Base-by-base conservation (phyloP, 2,113 vertebrate species). In the Dicaeum eximium region DNA sequence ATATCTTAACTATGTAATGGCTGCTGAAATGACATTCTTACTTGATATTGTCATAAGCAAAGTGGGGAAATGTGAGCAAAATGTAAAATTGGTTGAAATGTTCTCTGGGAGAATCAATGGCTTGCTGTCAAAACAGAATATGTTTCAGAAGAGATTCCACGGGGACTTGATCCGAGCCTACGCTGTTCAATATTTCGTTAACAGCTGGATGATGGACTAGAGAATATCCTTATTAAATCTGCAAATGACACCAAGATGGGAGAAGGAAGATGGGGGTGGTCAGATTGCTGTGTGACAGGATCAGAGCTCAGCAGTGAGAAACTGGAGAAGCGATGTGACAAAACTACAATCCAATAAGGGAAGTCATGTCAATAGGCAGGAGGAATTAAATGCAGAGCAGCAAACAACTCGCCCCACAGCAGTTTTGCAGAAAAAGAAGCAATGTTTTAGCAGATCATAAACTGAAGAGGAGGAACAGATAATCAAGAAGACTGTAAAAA, bases 41-140 rank as follows among this genome's bases (percentile, higher is more conserved):
- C 62, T 71, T 35, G 44, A 57, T 60, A 65, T 18, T 88, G 81
- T 82, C 93, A 85, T 53, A 89, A 74, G 73, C 30, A 91, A 89
- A 86, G 10, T 50, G 48, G 57, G 53, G 50, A 82, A 90, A 70
- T 73, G 74, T 28, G 61, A 95, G 65, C 40, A 91, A 87, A 95
- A 95, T 53, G 81, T 64, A 56, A 95, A 93, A 96, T 16, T 57
- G 85, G 82, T 69, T 90, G 90, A 90, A 95, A 93, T 65, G 69
- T 88, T 90, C 90, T 80, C 88, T 54, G 54, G 78, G 58, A 97
- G 75, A 94, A 93, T 92, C 93, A 95, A 53, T 42, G 79, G 78
- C 66, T 93, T 94, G 85, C 82, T 96, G 92, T 97, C 95, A 94
- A 86, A 97, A 96, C 50, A 88, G 67, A 91, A 58, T 8, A 40